Conservation (phyloP, 2,797 vertebrate genomes). For the Peromyscus aztecus region DNA sequence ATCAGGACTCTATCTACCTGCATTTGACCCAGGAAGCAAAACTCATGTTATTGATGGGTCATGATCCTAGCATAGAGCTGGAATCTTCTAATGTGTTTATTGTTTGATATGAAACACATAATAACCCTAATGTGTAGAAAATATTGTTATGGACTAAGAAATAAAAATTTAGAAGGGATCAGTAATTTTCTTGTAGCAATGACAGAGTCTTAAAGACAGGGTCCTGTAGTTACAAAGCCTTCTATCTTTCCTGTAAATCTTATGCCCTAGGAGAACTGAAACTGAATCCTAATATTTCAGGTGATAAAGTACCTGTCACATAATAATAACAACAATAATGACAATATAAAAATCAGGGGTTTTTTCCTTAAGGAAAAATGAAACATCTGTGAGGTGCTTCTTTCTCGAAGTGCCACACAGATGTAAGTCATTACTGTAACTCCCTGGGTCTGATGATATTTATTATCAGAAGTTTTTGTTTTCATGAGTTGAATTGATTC, state of each 20-base stretch:
- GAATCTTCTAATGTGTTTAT: background rate
- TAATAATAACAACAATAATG: background rate
- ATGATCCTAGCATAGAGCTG: background rate
- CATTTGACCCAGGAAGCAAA: background rate
- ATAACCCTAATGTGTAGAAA: background rate
- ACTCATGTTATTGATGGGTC: background rate
- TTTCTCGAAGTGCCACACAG: background rate
- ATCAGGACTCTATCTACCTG: too few relatives aligned
- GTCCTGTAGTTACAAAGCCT: background rate
- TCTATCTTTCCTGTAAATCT: background rate
- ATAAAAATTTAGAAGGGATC: background rate
- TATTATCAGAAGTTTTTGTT: constrained; percentile 17
- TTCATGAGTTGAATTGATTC: background rate
- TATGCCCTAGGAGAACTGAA: background rate
- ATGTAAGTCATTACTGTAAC: background rate
- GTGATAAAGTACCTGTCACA: background rate
- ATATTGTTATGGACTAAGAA: background rate
- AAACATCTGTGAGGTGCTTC: background rate
- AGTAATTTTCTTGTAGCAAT: background rate
- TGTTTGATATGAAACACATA: background rate
- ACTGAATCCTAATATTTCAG: background rate
- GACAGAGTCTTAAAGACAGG: background rate
- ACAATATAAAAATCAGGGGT: background rate
- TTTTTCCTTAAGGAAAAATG: constrained; percentile 37
- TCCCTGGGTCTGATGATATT: background rate